Evolutionary conservation across 2,113 vertebrate species (phyloP), one percentile per base, ranked within the genome.

Genomic region (Corythaeola cristata): DNA sequence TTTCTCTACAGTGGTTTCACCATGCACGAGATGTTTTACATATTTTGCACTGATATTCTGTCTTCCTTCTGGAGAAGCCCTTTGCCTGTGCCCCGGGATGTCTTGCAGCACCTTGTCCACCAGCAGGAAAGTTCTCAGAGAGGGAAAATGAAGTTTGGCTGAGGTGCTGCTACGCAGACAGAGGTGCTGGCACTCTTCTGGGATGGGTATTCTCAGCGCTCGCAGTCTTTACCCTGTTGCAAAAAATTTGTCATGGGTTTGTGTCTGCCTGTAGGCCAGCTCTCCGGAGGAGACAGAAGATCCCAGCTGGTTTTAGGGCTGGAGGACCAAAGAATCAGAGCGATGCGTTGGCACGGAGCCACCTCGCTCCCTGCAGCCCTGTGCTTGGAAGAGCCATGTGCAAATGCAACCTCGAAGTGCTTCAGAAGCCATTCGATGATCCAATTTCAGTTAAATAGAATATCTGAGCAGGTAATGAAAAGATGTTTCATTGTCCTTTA

Each of bases 51-150:
- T 73, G 78, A 35, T 64, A 35, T 53, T 85, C 82, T 69, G 27
- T 11, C 33, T 88, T 79, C 37, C 15, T 63, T 30, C 63, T 50
- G 56, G 41, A 87, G 60, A n/a, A 93, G n/a, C 37, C 19, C 39
- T 90, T 88, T 60, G 30, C 50, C 77, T 0, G 4, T 39, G 64
- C 39, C 30, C 56, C 0, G 0, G 19, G 73, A 26, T 18, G 23
- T 9, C 13, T 32, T 49, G 11, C 55, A 84, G 89, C 72, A 69
- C 68, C 27, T 84, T 45, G 45, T n/a, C 58, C 59, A 39, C 18
- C 64, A 59, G 59, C 64, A 85, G 44, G 18, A 9, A 76, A n/a
- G n/a, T 53, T 74, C 55, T 84, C 6, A 2, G 66, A 37, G 56
- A 50, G 10, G 32, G 47, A 75, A 64, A 85, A 60, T 5, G 30